A percentile compares a stretch with the other conserved stretches of the same genome.
These are phyloP conservation scores for Coelinius sp. DNA, from an alignment of 2,888 invertebrate genomes.

Conservation along the genomic window DNA sequence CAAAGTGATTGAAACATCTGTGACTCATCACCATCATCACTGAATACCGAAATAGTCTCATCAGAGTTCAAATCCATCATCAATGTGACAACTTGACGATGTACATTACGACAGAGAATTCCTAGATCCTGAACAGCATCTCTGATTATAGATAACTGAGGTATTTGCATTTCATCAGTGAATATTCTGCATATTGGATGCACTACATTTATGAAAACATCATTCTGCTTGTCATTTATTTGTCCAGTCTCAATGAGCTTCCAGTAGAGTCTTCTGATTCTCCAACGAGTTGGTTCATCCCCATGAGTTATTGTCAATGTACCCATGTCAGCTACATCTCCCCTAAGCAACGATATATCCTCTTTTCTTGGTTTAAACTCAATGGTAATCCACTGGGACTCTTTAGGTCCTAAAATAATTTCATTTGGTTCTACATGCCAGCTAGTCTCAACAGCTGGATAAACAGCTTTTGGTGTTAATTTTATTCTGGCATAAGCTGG, in stretches of 20 bases:
- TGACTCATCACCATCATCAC: constrained; percentile 64
- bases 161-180: constrained; percentile 60
- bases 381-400: constrained; percentile 66
- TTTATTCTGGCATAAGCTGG: constrained; percentile 72
- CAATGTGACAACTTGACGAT: constrained; percentile 63
- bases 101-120: constrained; percentile 63
- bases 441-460: constrained; percentile 61
- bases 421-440: constrained; percentile 70
- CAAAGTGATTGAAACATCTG: constrained; percentile 65
- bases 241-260: constrained; percentile 63
- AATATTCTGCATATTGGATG: constrained; percentile 63
- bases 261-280: constrained; percentile 65
- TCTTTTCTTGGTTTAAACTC: constrained; percentile 72
- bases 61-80: constrained; percentile 64
- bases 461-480: constrained; percentile 65
- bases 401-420: constrained; percentile 70
- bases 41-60: constrained; percentile 63
- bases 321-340: constrained; percentile 68
- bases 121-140: constrained; percentile 65
- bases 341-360: constrained; percentile 68
- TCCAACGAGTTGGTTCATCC: constrained; percentile 72
- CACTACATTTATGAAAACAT: constrained; percentile 59
- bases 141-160: constrained; percentile 59
- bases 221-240: constrained; percentile 55
- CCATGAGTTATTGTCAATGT: constrained; percentile 72